Base-by-base conservation (phyloP, 2,797 vertebrate species). In the Chelonia mydas region DNA sequence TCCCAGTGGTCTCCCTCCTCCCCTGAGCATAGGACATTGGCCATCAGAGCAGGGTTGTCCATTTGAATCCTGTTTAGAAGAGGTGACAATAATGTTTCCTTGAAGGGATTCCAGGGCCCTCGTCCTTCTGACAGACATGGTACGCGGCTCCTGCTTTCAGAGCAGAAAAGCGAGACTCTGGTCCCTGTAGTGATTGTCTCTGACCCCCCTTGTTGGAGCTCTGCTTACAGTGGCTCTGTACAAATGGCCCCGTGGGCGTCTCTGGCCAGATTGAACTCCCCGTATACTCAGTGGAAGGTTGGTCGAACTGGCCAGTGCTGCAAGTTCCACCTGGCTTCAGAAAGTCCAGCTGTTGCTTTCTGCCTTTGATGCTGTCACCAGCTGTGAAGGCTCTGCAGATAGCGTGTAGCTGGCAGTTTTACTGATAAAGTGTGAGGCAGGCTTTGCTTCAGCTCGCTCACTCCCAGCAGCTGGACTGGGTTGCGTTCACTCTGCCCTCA, bases 31-130 rank as follows among this genome's bases (percentile, higher is more conserved):
- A 47, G 41, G 19, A 27, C 72, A 7, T 47, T 28, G 37, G 6
- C 72, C 25, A 16, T 76, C 11, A 25, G 12, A 13, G 19, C 37
- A 37, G 65, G 65, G 65, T 17, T 37, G n/a, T 17, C 65, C n/a
- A 11, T 45, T 74, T 74, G 37, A 21, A 41, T 41, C n/a, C 17
- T 23, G 68, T 25, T n/a, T 27, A 41, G 68, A 45, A 25, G 37
- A 13, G 5, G 17, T 45, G 45, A 2, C 61, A 45, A 10, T 4
- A 3, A 2, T 54, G 50, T 11, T n/a, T 28, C 77, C 9, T 76
- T 1, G 5, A 25, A 2, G 3, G 37, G 23, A 21, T 31, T 25
- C 50, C 45, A 1, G 7, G 6, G 47, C 37, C 27, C 16, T 31
- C 2, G 9, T 37, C n/a, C 65, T 72, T 41, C 37, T n/a, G 5